Evolutionary conservation across 2,888 invertebrate genomes (phyloP), one percentile per base, ranked within the genome.

Genomic region (Ommatoiulus sabulosus): DNA sequence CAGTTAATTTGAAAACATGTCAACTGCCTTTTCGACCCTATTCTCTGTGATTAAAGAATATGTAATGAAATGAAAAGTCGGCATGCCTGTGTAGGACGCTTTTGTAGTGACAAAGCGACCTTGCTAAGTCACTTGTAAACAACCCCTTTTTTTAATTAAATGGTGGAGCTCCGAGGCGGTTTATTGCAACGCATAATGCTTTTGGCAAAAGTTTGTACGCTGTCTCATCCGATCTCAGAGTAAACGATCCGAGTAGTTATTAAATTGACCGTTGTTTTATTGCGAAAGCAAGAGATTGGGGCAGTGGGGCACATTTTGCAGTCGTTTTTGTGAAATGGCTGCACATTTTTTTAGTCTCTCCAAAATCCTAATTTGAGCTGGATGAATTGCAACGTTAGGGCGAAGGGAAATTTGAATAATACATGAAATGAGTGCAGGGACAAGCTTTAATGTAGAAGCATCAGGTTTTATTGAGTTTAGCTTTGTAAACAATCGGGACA

Each of bases 131-230:
- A 24, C 24, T 24, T 72, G 72, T 72, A 24, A 72, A 72, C 10
- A 20, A 72, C 4, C 72, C 20, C 72, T 7, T 7, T 72, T 72
- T 72, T 72, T 72, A 72, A 72, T 72, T 72, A 72, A 72, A 72
- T 72, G 24, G 24, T 72, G 8, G 24, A n/a, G n/a, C n/a, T n/a
- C n/a, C n/a, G n/a, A 8, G 72, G 24, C 24, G 24, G 72, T 72
- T 72, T 72, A 72, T 72, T 72, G 72, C 72, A 72, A 24, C 20
- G 72, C 72, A 24, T 72, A 24, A 72, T 72, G 72, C 24, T 7
- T 24, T 72, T 24, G 24, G 72, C 24, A 72, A 24, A 72, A 72
- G 72, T 72, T 72, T 72, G 12, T 52, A 12, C 52, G 72, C 8
- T 72, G 10, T 24, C 72, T 72, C 20, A 72, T 72, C 72, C 52